phyloP scores from a whole-genome alignment of 2,888 invertebrate species.

The Galerucella nymphaeae region DNA sequence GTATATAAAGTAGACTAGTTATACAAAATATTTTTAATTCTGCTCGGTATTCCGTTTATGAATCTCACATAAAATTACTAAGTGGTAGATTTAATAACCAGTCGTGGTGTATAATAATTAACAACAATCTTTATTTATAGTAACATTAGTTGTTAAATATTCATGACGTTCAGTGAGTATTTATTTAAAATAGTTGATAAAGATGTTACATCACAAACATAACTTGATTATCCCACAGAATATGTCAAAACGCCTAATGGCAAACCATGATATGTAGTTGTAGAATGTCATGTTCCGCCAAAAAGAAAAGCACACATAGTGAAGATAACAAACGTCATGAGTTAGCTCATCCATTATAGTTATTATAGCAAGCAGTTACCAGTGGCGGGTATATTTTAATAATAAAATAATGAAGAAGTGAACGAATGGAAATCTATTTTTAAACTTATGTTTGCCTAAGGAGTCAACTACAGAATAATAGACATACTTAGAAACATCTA shows the following conservation, averaged over 20 bases:
- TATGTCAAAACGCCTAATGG: slow-evolving; percentile 7
- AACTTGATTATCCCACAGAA: not conserved
- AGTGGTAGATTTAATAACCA: not conserved
- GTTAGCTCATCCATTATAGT: slow-evolving; percentile 10
- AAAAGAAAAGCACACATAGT: not conserved
- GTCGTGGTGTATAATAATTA: slow-evolving; percentile 6
- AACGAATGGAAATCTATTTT: too few relatives aligned
- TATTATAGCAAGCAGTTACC: not conserved
- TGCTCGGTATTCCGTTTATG: not conserved
- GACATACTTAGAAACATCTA: too few relatives aligned
- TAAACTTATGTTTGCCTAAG: too few relatives aligned
- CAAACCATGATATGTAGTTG: slow-evolving; percentile 7
- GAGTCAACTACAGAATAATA: too few relatives aligned
- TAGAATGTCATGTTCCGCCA: slow-evolving; percentile 7
- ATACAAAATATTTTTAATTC: too few relatives aligned
- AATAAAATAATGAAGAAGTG: not conserved
- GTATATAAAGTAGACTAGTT: too few relatives aligned
- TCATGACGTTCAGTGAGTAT: not conserved
- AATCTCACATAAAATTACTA: not conserved
- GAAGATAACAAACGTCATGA: slow-evolving; percentile 8
- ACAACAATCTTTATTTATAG: not conserved
- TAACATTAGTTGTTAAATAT: slow-evolving; percentile 5
- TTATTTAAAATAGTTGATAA: slow-evolving; percentile 4
- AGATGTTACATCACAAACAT: not conserved
- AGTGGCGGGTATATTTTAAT: not conserved